These are phyloP conservation scores for Bellardia pandia DNA, from an alignment of 2,888 invertebrate species.

Conservation along the genomic window DNA sequence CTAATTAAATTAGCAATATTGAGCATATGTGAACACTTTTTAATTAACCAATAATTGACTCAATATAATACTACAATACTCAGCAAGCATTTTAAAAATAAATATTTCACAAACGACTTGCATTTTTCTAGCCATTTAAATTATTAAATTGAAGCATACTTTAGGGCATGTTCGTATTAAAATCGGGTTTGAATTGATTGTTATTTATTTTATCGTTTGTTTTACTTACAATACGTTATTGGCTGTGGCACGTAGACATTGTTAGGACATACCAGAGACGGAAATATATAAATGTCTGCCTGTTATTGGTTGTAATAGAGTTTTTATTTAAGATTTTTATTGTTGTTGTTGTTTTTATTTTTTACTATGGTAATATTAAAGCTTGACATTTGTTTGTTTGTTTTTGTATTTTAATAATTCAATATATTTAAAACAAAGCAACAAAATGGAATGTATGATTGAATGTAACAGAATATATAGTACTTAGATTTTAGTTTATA, in stretches of 20 bases:
- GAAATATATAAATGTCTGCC: conserved; percentile 14
- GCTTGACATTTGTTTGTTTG: conserved; percentile 17
- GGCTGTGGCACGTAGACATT: not conserved
- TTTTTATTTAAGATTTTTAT: conserved; percentile 1
- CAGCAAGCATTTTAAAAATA: too few species aligned
- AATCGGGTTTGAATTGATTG: not conserved
- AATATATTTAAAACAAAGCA: conserved; percentile 32
- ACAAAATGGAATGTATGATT: not conserved
- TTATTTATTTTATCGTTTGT: not conserved
- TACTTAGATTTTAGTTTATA: not conserved
- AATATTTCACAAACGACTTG: not conserved
- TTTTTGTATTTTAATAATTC: conserved; percentile 18
- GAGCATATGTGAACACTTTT: too few species aligned
- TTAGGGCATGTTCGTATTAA: not conserved
- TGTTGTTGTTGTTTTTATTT: conserved; percentile 3
- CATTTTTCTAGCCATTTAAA: not conserved
- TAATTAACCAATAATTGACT: too few species aligned
- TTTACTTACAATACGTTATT: not conserved
- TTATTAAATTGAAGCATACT: conserved; percentile 21
- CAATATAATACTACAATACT: too few species aligned
- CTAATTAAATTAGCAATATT: too few species aligned
- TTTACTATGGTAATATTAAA: conserved; percentile 13
- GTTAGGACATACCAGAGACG: not conserved
- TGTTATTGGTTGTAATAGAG: conserved; percentile 1
- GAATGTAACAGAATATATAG: not conserved